phyloP scores from a whole-genome alignment of 2,113 vertebrate species.

The Ramphastos sulfuratus region DNA sequence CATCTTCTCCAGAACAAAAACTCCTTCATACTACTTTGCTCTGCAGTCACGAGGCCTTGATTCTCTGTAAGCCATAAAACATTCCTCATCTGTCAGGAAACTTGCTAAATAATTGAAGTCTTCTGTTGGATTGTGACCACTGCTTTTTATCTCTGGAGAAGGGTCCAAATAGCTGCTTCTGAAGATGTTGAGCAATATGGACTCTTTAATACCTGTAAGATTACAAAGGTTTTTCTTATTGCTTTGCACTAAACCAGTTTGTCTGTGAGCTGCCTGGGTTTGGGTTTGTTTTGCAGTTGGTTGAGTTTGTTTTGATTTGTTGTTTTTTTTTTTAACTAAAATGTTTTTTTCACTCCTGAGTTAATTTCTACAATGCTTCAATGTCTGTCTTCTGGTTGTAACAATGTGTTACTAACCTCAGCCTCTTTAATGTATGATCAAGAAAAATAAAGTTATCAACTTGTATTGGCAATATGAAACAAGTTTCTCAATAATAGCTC shows the following conservation, averaged over 20 bases:
- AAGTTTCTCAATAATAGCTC: neutral
- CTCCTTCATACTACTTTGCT: neutral
- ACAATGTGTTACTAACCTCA: constrained; percentile 19
- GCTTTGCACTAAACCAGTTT: neutral
- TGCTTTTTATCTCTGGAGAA: neutral
- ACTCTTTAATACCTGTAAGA: neutral
- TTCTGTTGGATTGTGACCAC: neutral
- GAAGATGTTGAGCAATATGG: neutral
- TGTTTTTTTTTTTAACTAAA: neutral
- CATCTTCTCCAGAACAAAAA: neutral
- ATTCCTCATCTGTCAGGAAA: neutral
- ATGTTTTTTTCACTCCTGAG: neutral
- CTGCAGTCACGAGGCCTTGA: neutral
- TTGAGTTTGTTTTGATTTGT: no score
- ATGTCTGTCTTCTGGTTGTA: neutral
- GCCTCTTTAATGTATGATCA: constrained; percentile 27
- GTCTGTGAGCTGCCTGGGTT: constrained; percentile 5
- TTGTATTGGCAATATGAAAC: constrained; percentile 45
- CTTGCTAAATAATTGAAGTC: neutral
- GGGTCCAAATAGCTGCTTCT: neutral
- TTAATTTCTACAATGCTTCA: neutral
- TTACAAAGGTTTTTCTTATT: neutral
- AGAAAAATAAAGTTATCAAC: constrained; percentile 56
- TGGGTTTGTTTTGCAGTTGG: neutral
- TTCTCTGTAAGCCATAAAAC: constrained; percentile 1